Conservation (phyloP, 2,113 vertebrate species). For the Urocynchramus pylzowi region DNA sequence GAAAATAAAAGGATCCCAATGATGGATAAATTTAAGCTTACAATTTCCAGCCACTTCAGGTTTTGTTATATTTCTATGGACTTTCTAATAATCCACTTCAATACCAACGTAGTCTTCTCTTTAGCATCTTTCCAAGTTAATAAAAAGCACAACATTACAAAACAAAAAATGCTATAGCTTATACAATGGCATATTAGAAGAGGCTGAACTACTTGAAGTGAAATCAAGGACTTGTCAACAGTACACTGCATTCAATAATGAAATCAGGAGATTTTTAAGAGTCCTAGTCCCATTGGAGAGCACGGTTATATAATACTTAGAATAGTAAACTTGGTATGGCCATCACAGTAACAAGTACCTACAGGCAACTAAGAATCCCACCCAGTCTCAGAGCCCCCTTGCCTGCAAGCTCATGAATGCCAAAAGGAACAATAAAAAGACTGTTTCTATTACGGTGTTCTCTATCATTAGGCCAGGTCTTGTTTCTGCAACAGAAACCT, state of each 20-base stretch:
- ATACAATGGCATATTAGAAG: not conserved
- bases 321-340: not conserved
- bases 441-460: not conserved
- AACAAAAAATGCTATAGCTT: not conserved
- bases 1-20: not conserved
- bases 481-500: not conserved
- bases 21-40: not conserved
- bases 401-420: not conserved
- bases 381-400: not conserved
- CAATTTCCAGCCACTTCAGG: not conserved
- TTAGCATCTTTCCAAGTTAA: not conserved
- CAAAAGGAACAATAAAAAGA: not conserved
- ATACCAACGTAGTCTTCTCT: not conserved
- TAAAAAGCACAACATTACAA: not conserved
- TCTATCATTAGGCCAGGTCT: not conserved
- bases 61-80: not conserved
- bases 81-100: not conserved
- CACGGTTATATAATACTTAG: not conserved
- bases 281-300: not conserved
- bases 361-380: not conserved
- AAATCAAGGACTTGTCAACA: not conserved
- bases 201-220: not conserved
- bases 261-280: not conserved
- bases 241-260: not conserved
- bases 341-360: not conserved